Conservation (phyloP, 2,797 vertebrate genomes). For the Sylvia borin region DNA sequence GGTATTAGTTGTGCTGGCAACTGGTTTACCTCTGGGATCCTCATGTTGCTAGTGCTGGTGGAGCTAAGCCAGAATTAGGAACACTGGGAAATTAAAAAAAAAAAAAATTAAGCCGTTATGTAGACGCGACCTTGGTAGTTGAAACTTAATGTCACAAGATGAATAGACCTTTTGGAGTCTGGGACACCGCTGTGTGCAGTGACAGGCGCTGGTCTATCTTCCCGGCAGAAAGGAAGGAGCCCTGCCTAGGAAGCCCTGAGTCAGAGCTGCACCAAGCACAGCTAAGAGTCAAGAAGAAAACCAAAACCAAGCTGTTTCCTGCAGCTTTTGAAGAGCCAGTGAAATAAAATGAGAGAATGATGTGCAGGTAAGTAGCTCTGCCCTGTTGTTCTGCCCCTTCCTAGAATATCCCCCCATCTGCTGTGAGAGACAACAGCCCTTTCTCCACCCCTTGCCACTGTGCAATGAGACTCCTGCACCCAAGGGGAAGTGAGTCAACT, state of each 20-base stretch:
- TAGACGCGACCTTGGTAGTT: slow-evolving; percentile 10
- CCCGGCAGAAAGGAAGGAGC: not conserved
- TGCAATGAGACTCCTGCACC: not conserved
- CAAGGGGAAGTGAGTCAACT: not conserved
- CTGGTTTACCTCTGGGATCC: slow-evolving; percentile 54
- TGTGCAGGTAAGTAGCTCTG: not conserved
- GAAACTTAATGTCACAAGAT: not conserved
- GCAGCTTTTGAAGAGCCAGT: not conserved
- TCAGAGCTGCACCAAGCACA: not conserved
- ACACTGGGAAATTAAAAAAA: slow-evolving; percentile 37
- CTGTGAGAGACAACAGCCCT: not conserved
- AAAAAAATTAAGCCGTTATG: not conserved
- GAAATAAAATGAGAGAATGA: not conserved
- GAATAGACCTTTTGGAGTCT: not conserved
- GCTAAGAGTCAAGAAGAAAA: not conserved
- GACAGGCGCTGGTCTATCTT: not conserved
- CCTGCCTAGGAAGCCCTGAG: not conserved
- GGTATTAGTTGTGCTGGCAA: slow-evolving; percentile 66
- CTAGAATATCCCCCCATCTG: not conserved
- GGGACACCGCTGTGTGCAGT: accelerated
- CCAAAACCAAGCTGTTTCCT: not conserved
- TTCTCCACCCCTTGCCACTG: accelerated
- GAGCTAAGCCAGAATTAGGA: slow-evolving; percentile 55
- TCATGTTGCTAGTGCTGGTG: slow-evolving; percentile 16
- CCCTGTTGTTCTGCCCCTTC: not conserved